A percentile compares a stretch with the other conserved stretches of the same genome.
phyloP scores from a whole-genome alignment of 2,888 invertebrate genomes.

The Hesperia comma region DNA sequence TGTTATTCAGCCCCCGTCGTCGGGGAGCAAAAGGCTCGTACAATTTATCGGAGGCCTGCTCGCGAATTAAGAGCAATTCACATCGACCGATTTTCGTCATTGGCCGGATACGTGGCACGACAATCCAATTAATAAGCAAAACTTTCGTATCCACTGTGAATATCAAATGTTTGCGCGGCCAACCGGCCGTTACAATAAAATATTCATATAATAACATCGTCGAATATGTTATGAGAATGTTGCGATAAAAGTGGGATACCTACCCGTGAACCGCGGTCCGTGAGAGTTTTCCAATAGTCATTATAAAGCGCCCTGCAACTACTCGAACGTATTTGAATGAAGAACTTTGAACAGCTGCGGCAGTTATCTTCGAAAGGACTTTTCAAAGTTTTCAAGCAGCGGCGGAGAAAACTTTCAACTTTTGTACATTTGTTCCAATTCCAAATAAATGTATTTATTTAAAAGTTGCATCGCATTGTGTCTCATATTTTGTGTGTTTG shows the following conservation, averaged over 20 bases:
- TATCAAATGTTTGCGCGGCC: constrained; percentile 65
- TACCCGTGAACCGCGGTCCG: constrained; percentile 16
- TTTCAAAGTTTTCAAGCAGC: constrained; percentile 21
- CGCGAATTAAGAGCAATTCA: constrained; percentile 73
- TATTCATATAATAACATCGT: constrained; percentile 74
- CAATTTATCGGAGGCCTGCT: constrained; percentile 28
- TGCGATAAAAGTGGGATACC: constrained; percentile 20
- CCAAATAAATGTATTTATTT: not conserved
- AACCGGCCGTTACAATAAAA: constrained; percentile 70
- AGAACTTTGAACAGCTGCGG: constrained; percentile 33
- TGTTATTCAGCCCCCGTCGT: constrained; percentile 32
- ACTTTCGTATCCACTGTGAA: constrained; percentile 76
- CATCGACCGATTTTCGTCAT: constrained; percentile 66
- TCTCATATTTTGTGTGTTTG: not conserved
- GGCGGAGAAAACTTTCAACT: constrained; percentile 11
- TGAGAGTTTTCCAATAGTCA: constrained; percentile 35
- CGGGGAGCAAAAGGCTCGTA: constrained; percentile 24
- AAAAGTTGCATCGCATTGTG: constrained; percentile 1
- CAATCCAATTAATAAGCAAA: constrained; percentile 79
- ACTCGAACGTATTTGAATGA: constrained; percentile 35
- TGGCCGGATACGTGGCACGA: constrained; percentile 59
- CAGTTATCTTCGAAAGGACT: constrained; percentile 33
- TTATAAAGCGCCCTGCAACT: constrained; percentile 33
- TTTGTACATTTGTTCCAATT: constrained; percentile 11
- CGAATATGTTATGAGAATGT: constrained; percentile 47